Conservation (phyloP, 2,888 invertebrate species). For the Drosophila rellima region DNA sequence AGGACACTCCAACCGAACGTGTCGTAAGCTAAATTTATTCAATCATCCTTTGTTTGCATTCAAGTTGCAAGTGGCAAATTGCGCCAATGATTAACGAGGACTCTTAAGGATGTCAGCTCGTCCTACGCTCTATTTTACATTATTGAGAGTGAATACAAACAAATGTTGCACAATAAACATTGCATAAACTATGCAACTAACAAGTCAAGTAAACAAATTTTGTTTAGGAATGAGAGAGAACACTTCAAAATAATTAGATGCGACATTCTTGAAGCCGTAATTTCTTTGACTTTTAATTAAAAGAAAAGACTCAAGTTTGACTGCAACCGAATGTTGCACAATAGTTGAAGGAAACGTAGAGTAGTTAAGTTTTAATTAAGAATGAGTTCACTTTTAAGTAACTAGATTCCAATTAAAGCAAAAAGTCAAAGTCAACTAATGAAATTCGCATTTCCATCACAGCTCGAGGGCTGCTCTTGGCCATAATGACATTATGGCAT, state of each 20-base stretch:
- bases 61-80: slow-evolving; percentile 1
- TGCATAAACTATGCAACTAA: neutral
- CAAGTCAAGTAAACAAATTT: slow-evolving; percentile 1
- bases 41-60: slow-evolving; percentile 13
- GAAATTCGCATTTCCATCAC: slow-evolving; percentile 4
- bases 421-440: slow-evolving; percentile 1
- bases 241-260: slow-evolving; percentile 2
- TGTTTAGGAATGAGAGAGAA: neutral
- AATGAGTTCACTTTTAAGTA: neutral
- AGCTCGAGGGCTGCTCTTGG: neutral
- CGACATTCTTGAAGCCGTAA: neutral
- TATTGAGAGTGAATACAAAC: neutral
- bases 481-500: slow-evolving; percentile 19
- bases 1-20: slow-evolving; percentile 14
- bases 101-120: neutral
- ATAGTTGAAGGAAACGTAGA: no score
- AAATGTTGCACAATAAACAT: slow-evolving; percentile 2
- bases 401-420: slow-evolving; percentile 4
- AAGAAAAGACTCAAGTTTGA: neutral
- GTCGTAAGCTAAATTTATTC: slow-evolving; percentile 20
- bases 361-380: neutral
- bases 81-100: slow-evolving; percentile 20
- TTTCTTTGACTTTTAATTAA: neutral
- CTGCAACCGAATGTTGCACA: neutral
- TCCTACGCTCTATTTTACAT: neutral